Percentiles rank a stretch among this genome's conserved stretches.
Evolutionary conservation across 2,797 vertebrate genomes (phyloP).

Genomic region (Alauda arvensis): DNA sequence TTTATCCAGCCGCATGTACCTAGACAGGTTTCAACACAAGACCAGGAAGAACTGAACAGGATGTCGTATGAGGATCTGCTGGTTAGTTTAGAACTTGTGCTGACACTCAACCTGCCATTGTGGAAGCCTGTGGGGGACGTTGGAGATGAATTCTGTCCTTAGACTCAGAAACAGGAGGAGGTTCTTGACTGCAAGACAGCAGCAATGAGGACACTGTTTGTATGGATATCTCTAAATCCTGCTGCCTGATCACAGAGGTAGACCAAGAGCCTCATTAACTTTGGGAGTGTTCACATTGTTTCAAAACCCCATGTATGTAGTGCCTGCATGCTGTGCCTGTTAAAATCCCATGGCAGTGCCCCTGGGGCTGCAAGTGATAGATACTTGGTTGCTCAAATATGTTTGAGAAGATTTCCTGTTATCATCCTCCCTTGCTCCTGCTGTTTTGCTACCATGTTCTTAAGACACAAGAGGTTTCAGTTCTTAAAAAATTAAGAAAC

Average conservation of each 20-base stretch:
- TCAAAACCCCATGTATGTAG: background rate
- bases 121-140: background rate
- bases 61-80: background rate
- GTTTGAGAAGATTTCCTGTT: conserved; percentile 41
- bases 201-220: background rate
- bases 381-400: conserved; percentile 23
- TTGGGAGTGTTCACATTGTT: background rate
- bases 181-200: background rate
- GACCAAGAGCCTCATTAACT: background rate
- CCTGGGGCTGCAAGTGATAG: conserved; percentile 3
- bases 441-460: background rate
- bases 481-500: conserved; percentile 2
- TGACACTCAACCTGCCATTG: background rate
- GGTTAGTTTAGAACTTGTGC: background rate
- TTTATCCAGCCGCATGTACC: background rate
- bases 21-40: background rate
- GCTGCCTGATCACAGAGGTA: background rate
- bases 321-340: background rate
- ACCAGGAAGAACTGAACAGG: background rate
- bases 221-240: background rate
- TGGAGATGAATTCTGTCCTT: background rate
- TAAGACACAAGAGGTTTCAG: background rate
- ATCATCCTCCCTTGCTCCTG: conserved; percentile 9
- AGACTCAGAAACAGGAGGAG: background rate
- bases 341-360: background rate